Conservation (phyloP, 2,888 invertebrate species). For the Oxyteleia sp. region DNA sequence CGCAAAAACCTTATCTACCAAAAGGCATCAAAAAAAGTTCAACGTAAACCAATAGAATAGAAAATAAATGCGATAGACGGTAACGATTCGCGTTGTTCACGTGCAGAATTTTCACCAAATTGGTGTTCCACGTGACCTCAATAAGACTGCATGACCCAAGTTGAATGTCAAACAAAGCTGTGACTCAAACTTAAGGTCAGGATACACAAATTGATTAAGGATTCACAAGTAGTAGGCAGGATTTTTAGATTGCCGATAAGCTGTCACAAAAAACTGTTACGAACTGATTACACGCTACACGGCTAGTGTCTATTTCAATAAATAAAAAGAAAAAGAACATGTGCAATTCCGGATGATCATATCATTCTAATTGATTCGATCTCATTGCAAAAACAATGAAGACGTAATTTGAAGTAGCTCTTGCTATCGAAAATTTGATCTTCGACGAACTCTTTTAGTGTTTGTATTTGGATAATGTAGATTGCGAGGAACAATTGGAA, state of each 20-base stretch:
- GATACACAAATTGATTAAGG: neutral
- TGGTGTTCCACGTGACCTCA: slow-evolving; percentile 11
- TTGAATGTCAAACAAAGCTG: neutral
- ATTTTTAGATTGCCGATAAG: neutral
- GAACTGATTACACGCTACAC: neutral
- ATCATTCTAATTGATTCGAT: slow-evolving; percentile 27
- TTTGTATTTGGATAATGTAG: slow-evolving; percentile 12
- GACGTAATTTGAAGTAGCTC: slow-evolving; percentile 19
- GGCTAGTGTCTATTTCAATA: slow-evolving; percentile 7
- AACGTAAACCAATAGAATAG: too few relatives aligned
- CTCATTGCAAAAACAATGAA: slow-evolving; percentile 38
- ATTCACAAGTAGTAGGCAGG: neutral
- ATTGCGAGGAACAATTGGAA: slow-evolving; percentile 11
- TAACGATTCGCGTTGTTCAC: neutral
- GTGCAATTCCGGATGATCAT: slow-evolving; percentile 17
- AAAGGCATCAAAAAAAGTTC: too few relatives aligned
- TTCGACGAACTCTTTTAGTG: neutral
- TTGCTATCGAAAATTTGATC: slow-evolving; percentile 18
- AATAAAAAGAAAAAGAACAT: slow-evolving; percentile 1
- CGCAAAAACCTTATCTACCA: too few relatives aligned
- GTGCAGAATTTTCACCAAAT: slow-evolving; percentile 1
- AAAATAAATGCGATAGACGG: too few relatives aligned
- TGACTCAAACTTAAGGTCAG: neutral
- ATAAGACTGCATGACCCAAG: neutral
- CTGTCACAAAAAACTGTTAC: slow-evolving; percentile 19